Conservation (phyloP, 2,113 vertebrate species). For the Euleptes europaea region DNA sequence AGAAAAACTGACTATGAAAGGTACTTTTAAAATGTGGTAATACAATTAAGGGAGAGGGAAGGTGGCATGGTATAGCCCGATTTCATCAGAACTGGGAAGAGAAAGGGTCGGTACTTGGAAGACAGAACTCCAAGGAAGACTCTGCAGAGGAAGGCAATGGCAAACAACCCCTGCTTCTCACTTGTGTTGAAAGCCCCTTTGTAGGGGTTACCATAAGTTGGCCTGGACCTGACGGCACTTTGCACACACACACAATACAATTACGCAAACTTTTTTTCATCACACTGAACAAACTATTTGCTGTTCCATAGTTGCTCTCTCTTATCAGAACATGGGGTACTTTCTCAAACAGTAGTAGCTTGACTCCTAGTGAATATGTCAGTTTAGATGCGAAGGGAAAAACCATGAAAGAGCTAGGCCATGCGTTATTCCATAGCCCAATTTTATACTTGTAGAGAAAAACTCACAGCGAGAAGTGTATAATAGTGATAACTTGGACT, state of each 20-base stretch:
- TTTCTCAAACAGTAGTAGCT: slow-evolving; percentile 26
- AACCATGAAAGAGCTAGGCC: background rate
- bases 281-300: background rate
- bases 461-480: background rate
- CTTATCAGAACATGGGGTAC: slow-evolving; percentile 26
- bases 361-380: slow-evolving; percentile 16
- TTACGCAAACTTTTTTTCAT: background rate
- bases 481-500: background rate
- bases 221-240: no score
- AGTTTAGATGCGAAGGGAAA: background rate
- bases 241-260: no score
- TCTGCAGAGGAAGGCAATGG: no score
- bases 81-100: no score
- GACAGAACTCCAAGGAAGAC: no score
- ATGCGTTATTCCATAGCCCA: background rate
- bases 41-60: background rate
- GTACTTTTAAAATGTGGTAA: background rate
- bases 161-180: no score
- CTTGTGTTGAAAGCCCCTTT: no score
- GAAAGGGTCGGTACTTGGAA: no score
- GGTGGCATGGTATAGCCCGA: no score
- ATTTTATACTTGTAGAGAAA: background rate
- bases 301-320: background rate
- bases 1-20: slow-evolving; percentile 4
- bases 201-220: no score